Conservation (phyloP, 53 echinoderm and acorn worm species). For the Holothuria scabra region DNA sequence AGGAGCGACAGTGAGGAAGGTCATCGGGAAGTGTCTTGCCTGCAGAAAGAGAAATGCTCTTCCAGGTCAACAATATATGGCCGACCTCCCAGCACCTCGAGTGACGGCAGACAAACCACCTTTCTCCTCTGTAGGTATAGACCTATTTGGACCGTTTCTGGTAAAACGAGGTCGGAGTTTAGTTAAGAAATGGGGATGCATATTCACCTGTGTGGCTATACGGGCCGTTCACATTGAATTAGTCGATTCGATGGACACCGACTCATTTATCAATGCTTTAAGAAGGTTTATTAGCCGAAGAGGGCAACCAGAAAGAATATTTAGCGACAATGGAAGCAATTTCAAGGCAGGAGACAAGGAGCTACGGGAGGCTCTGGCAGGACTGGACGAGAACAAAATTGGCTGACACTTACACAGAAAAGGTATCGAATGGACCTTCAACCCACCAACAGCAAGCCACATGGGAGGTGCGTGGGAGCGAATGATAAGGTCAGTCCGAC, state of each 20-base stretch:
- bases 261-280: conserved; percentile 69
- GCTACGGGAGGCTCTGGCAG: conserved; percentile 38
- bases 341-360: conserved; percentile 56
- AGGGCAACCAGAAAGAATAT: conserved; percentile 63
- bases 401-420: not conserved
- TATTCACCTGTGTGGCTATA: conserved; percentile 61
- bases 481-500: not conserved
- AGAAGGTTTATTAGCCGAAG: conserved; percentile 61
- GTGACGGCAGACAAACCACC: conserved; percentile 72
- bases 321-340: conserved; percentile 72
- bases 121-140: conserved; percentile 61
- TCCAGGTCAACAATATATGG: conserved; percentile 65
- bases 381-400: conserved; percentile 23
- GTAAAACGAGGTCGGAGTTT: no score
- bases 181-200: no score
- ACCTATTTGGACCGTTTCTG: conserved; percentile 68
- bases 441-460: conserved; percentile 24
- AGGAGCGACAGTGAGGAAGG: conserved; percentile 35
- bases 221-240: no score
- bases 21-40: conserved; percentile 31
- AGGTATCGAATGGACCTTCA: conserved; percentile 54
- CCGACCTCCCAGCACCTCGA: conserved; percentile 54
- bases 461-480: conserved; percentile 2
- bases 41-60: conserved; percentile 40
- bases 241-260: no score